Evolutionary conservation across 2,113 vertebrate species (phyloP).

Genomic region (Hippocampus guttulatus): DNA sequence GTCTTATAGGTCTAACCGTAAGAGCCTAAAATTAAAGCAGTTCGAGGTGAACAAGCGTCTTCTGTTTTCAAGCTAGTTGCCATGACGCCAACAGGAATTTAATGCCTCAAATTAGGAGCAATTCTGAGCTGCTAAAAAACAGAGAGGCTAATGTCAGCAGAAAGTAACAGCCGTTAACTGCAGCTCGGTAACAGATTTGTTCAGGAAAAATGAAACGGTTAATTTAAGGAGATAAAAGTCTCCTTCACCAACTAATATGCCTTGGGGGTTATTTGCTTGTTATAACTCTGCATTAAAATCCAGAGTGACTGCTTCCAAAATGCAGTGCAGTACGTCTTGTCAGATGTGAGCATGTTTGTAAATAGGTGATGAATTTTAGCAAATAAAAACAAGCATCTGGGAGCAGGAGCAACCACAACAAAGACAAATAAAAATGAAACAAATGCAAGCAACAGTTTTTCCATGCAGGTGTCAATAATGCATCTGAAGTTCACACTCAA

Average conservation of each 20-base stretch:
- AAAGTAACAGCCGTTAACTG: background rate
- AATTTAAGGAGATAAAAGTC: background rate
- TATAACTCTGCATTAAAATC: background rate
- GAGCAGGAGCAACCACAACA: background rate
- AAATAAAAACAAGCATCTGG: background rate
- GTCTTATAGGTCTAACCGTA: background rate
- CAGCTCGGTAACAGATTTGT: background rate
- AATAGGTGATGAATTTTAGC: background rate
- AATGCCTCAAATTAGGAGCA: constrained; percentile 2
- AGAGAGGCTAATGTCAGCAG: background rate
- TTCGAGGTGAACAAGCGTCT: background rate
- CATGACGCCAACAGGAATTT: background rate
- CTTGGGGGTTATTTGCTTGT: background rate
- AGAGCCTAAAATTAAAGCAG: background rate
- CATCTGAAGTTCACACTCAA: constrained; percentile 11
- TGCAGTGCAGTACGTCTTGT: background rate
- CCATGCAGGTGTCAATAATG: constrained; percentile 9
- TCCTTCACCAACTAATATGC: background rate
- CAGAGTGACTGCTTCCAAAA: background rate
- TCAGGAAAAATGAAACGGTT: background rate
- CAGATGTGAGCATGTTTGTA: background rate
- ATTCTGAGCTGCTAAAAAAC: constrained; percentile 2
- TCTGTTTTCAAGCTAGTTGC: background rate
- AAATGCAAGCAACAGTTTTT: background rate
- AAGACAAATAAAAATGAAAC: background rate